Base-by-base conservation (phyloP, 2,797 vertebrate genomes). In the Crenuchus spilurus region DNA sequence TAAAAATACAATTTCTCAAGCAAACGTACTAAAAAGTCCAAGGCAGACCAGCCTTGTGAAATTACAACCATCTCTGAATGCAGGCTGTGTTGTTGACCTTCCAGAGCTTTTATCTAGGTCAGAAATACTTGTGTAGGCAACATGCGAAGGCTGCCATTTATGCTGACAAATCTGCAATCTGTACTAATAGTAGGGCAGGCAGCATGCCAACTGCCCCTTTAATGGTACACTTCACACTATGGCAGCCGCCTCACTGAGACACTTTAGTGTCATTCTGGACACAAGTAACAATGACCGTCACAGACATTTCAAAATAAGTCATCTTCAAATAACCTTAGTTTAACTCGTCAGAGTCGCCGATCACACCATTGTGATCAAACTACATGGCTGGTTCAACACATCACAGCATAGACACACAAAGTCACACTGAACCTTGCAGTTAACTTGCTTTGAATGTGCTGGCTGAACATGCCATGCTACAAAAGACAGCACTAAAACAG, bases 131-230 rank as follows among this genome's bases (percentile, higher is more conserved):
- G 81, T 87, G 70, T 67, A 58, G 60, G 78, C 81, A 71, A 79
- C 79, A 46, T 74, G 70, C 72, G 78, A 75, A 83, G 76, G 78
- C 78, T 78, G 72, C 82, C 84, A 85, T 86, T 86, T 70, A 83
- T 80, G 60, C 80, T 84, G 85, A 88, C 82, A 88, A 85, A 90
- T 90, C 80, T 81, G 78, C 81, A 84, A 82, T 86, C 72, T 87
- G 84, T 82, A 74, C 63, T 90, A 89, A 91, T 88, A 83, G 86
- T 76, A 86, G 83, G 82, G 77, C 57, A 84, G 88, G 88, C 88
- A 78, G 64, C 70, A 81, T 85, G 87, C 84, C 86, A 88, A 72
- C 80, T 84, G 85, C 83, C 85, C 90, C 86, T 86, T 88, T 88
- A 88, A 90, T 84, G 83, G 82, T 78, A 86, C 73, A 73, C 69